These are phyloP conservation scores for Tipula helvola DNA, from an alignment of 2,888 invertebrate genomes.

Conservation along the genomic window DNA sequence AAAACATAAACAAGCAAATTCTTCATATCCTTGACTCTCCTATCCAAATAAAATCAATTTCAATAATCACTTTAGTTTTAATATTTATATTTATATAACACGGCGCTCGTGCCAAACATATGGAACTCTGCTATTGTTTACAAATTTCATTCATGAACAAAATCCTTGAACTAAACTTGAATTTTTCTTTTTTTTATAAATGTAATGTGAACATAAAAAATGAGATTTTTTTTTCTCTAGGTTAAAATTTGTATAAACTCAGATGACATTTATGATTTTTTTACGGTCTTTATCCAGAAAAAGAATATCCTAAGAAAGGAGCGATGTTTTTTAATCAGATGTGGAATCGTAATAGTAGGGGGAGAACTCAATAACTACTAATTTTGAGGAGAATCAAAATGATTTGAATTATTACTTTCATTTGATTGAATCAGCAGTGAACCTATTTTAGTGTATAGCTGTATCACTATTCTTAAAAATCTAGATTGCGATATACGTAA, in stretches of 20 bases:
- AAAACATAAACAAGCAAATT: not conserved
- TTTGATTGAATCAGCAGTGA: no score
- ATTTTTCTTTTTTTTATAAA: not conserved
- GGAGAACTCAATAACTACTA: no score
- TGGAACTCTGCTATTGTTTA: not conserved
- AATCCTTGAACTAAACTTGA: not conserved
- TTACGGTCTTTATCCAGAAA: not conserved
- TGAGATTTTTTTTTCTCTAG: not conserved
- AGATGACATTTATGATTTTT: not conserved
- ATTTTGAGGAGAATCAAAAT: no score
- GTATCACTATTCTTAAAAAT: no score
- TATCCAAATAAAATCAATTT: not conserved
- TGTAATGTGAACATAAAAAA: not conserved
- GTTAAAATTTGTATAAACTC: not conserved
- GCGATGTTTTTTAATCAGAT: not conserved
- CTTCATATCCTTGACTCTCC: not conserved
- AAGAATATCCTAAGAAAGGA: not conserved
- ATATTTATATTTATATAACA: not conserved
- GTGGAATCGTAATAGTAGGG: no score
- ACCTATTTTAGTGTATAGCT: no score
- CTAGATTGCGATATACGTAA: no score
- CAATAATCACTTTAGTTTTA: not conserved
- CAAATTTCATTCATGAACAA: not conserved
- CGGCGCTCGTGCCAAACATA: not conserved
- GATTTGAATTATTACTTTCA: no score